Percentiles rank a stretch among this genome's conserved stretches.
phyloP scores from a whole-genome alignment of 1,140 invertebrate genomes.

The Pseudomyrmex pallidus region DNA sequence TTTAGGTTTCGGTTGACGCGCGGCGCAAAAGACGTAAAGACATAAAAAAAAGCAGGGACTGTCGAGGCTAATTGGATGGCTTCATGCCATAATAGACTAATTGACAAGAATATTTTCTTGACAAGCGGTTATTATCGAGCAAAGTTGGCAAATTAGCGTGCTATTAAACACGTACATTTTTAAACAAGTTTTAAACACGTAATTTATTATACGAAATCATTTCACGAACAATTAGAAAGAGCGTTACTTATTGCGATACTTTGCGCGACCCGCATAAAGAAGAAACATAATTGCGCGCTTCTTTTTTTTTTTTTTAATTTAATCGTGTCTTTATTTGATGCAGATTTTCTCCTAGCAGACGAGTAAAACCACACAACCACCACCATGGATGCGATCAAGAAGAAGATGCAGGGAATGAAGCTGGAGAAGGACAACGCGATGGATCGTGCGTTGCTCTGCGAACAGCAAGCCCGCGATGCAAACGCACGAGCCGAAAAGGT shows the following conservation, averaged over 20 bases:
- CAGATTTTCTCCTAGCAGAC: slow-evolving; percentile 66
- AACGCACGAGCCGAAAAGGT: slow-evolving; percentile 97
- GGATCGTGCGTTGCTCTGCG: slow-evolving; percentile 96
- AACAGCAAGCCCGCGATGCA: slow-evolving; percentile 97
- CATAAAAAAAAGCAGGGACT: background rate
- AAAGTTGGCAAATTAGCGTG: background rate
- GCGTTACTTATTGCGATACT: no score
- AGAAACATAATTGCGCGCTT: background rate
- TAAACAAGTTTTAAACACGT: background rate
- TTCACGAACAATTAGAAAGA: no score
- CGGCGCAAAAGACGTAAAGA: background rate
- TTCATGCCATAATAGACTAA: background rate
- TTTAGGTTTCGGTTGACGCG: slow-evolving; percentile 10
- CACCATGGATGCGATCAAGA: slow-evolving; percentile 99
- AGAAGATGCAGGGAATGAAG: slow-evolving; percentile 99
- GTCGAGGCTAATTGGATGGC: slow-evolving; percentile 7
- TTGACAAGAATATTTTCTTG: background rate
- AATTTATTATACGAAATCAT: no score
- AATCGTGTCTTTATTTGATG: slow-evolving; percentile 35
- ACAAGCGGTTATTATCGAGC: background rate
- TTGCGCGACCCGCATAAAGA: background rate
- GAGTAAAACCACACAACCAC: slow-evolving; percentile 81
- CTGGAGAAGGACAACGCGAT: slow-evolving; percentile 99
- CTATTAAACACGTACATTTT: background rate
- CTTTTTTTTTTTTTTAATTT: background rate